Base-by-base conservation (phyloP, 2,888 invertebrate species). In the Antheraea yamamai region DNA sequence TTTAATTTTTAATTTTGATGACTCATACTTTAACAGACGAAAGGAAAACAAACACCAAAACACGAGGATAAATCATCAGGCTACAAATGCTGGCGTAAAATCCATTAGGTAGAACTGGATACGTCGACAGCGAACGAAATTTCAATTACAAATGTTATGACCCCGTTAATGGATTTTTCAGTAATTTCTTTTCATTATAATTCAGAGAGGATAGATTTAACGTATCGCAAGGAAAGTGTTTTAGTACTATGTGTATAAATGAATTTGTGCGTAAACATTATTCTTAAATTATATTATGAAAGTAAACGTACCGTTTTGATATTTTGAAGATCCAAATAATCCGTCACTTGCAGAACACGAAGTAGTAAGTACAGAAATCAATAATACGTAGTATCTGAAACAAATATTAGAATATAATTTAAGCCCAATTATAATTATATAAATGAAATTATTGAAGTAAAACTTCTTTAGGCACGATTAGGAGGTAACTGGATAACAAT, bases 301-400 rank as follows among this genome's bases (percentile, higher is more conserved):
- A 30, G 26, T 30, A 2, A 16, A 74, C 89, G 87, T 84, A 93
- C 93, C 93, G 75, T 86, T 91, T 79, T 90, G 90, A 81, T 90
- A 94, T 85, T 93, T 94, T 0, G 93, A 89, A 6, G 86, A 84
- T 76, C 91, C 89, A 77, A 90, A 92, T 3, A 92, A 80, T 78
- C 92, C 92, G 79, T 94, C 94, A 79, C 87, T 91, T 68, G 92
- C 94, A 72, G 87, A 82, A 78, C 90, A 90, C 10, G 86, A 79
- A 20, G 88, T 79, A 52, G 86, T 72, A 23, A 84, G 79, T 7
- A 91, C 78, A 6, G 89, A 78, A 55, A 89, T 73, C 55, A 86
- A 75, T 64, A 91, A 75, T 58, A 83, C 82, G 84, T 86, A 39
- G 12, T 39, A n/a, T n/a, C 70, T 70, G 70, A 70, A 70, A 70